Base-by-base conservation (phyloP, 1,140 invertebrate genomes). In the Ctenoplectra terminalis region DNA sequence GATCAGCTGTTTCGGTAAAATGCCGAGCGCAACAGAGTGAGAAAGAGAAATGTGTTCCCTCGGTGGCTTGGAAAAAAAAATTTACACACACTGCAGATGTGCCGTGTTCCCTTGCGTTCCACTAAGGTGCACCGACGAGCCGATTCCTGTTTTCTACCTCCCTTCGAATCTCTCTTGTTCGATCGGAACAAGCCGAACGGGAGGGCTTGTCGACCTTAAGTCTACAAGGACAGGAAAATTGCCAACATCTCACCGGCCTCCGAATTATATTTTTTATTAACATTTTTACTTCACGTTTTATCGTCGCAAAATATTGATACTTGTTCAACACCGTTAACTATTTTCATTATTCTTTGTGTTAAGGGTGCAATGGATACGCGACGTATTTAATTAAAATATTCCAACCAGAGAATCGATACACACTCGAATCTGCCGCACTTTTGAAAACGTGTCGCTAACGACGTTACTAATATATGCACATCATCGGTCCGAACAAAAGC, bases 1-100 rank as follows among this genome's bases (percentile, higher is more conserved):
- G 78, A 88, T 88, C 87, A 88, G 87, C 86, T 88, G 87, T 87
- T 88, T 72, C 71, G 74, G 52, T 23, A 34, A 67, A 83, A 50
- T 37, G 58, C 26, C 26, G 69, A 63, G 34, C 64, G 29, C 13
- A 8, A 71, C 52, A 69, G 64, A 54, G 75, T 40, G 34, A 61
- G 15, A 40, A 50, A 40, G 69, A 86, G 69, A 61, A 67, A 43
- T 46, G 17, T 17, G 40, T 40, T 66, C 64, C 58, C 56, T 72
- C 50, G 31, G 17, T 52, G 40, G 60, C 52, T 66, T 46, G 6
- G 23, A 23, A 46, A 40, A 69, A 70, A 67, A 66, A 83, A 79
- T 67, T 31, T 61, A 58, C 77, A 1, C 46, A 79, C 46, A 72
- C 9, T 15, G 69, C 77, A 79, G 58, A 72, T 69, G 75, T 58